Base-by-base conservation (phyloP, 2,113 vertebrate species). In the Sterrhoptilus dennistouni region DNA sequence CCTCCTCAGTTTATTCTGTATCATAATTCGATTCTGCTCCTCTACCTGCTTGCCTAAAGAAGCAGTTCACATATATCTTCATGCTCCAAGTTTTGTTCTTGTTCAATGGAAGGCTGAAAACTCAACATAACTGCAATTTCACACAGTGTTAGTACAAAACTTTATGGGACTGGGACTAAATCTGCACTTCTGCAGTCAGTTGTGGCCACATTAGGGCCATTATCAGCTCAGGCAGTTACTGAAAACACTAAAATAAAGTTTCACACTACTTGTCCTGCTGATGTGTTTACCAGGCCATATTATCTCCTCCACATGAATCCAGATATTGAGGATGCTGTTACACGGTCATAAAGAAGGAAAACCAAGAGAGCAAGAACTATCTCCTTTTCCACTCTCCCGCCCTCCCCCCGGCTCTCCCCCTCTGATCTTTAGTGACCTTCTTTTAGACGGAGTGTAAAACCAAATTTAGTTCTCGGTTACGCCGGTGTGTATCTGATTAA, bases 181-280 rank as follows among this genome's bases (percentile, higher is more conserved):
- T 80, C 60, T 68, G 49, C 25, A 35, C 44, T 74, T 88, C 53
- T 83, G 72, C 61, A 87, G 71, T 83, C 88, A 93, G 10, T 68
- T 86, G 76, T 86, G 83, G 79, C 85, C 68, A 44, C 88, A 78
- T 94, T 86, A 95, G 75, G 76, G 71, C 68, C 90, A 95, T 96
- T 93, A 92, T 94, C 90, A 93, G 68, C 38, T 90, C 76, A 76
- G n/a, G 64, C 90, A 88, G 87, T 94, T 71, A 87, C 68, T 86
- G 69, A 80, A 96, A 83, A 87, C 79, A 79, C 71, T 83, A 63
- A 91, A 96, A 91, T 74, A 36, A 88, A 88, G 52, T 96, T 96
- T 90, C 82, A 72, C 68, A 49, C 75, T 77, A 25, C 69, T 86
- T 89, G 64, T 80, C 61, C 68, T 65, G 52, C 68, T 92, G 86